A percentile compares a stretch with the other conserved stretches of the same genome.
phyloP scores from a whole-genome alignment of 2,888 invertebrate species.

The Nomada ferruginata region DNA sequence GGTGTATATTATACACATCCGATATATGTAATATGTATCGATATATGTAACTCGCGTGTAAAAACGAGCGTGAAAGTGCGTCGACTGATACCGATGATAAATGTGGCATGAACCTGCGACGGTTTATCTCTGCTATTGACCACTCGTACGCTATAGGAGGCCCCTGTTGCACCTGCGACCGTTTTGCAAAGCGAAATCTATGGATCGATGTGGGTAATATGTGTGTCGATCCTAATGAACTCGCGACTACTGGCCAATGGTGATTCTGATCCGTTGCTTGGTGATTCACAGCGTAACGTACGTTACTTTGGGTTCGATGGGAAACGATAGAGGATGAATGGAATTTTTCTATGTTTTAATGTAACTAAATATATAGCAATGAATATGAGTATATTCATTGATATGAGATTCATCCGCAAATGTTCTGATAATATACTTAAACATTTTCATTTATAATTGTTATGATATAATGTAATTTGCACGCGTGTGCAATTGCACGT shows the following conservation, averaged over 20 bases:
- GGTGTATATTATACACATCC: slow-evolving; percentile 6
- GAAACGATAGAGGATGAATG: not conserved
- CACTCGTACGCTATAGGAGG: slow-evolving; percentile 4
- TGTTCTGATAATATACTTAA: too few relatives aligned
- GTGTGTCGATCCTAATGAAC: slow-evolving; percentile 27
- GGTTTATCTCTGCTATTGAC: slow-evolving; percentile 4
- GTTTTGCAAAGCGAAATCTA: slow-evolving; percentile 30
- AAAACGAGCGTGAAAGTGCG: slow-evolving; percentile 56
- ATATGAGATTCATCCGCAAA: too few relatives aligned
- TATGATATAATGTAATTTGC: too few relatives aligned
- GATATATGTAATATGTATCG: not conserved
- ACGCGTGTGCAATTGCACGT: not conserved
- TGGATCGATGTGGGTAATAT: slow-evolving; percentile 46
- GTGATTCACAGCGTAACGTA: slow-evolving; percentile 28
- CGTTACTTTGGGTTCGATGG: slow-evolving; percentile 25
- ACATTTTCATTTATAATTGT: too few relatives aligned
- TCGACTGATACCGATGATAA: slow-evolving; percentile 57
- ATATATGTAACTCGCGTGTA: slow-evolving; percentile 24
- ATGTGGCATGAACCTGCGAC: slow-evolving; percentile 41
- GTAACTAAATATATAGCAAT: too few relatives aligned
- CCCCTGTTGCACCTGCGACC: slow-evolving; percentile 54
- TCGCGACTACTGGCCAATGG: not conserved
- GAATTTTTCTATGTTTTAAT: too few relatives aligned
- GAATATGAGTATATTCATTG: too few relatives aligned
- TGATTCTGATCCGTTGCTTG: too few relatives aligned